Conservation (phyloP, 1,140 invertebrate genomes). For the Drosophila repleta region DNA sequence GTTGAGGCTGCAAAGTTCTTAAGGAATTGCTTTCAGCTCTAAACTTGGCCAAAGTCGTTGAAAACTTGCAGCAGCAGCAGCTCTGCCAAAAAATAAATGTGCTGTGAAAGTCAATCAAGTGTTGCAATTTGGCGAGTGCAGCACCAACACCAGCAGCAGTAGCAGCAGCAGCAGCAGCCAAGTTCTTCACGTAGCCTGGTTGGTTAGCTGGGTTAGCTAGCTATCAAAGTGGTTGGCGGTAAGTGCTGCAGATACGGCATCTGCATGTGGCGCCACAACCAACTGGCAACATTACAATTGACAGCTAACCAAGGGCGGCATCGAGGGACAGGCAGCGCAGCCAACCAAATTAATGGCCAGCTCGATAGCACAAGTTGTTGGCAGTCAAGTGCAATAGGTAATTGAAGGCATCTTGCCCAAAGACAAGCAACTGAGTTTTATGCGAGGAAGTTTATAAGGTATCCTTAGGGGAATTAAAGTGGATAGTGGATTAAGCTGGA, state of each 20-base stretch:
- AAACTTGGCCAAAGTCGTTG: slow-evolving; percentile 79
- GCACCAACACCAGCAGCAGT: too few relatives aligned
- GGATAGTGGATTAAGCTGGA: too few relatives aligned
- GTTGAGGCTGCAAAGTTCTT: slow-evolving; percentile 39
- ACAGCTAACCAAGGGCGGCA: slow-evolving; percentile 25
- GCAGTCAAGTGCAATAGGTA: slow-evolving; percentile 17
- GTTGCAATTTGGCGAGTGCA: slow-evolving; percentile 64
- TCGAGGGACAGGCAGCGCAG: background rate
- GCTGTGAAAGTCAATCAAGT: slow-evolving; percentile 81
- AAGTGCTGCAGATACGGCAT: slow-evolving; percentile 24
- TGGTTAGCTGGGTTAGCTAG: slow-evolving; percentile 1
- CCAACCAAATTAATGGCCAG: slow-evolving; percentile 20
- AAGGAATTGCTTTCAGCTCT: slow-evolving; percentile 62
- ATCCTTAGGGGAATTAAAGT: background rate
- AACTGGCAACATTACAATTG: slow-evolving; percentile 37
- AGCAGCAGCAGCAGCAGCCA: too few relatives aligned
- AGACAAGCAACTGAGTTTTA: background rate
- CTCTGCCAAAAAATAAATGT: slow-evolving; percentile 64
- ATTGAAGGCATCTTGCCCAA: background rate
- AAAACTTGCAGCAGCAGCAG: slow-evolving; percentile 54
- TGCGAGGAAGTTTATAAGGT: background rate
- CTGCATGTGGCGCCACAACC: slow-evolving; percentile 36
- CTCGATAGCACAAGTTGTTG: background rate
- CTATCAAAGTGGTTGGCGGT: slow-evolving; percentile 19
- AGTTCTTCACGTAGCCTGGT: slow-evolving; percentile 5